Conservation (phyloP, 2,113 vertebrate genomes). For the Manacus vitellinus region DNA sequence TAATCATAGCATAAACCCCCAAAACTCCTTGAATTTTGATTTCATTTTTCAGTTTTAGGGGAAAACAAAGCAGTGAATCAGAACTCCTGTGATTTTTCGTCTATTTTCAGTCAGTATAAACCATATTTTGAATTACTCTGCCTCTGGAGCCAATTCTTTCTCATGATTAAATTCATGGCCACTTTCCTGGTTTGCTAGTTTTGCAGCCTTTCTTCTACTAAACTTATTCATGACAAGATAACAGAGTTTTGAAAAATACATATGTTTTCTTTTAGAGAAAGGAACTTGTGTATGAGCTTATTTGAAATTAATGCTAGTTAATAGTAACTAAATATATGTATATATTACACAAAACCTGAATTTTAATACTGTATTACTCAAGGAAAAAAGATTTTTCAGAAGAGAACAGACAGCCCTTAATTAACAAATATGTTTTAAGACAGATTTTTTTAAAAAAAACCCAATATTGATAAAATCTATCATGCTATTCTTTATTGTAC, state of each 20-base stretch:
- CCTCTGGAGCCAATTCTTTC: background rate
- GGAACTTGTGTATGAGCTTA: background rate
- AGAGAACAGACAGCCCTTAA: background rate
- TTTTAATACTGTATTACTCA: background rate
- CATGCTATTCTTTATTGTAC: background rate
- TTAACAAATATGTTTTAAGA: background rate
- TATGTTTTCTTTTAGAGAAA: background rate
- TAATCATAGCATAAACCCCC: background rate
- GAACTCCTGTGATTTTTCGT: background rate
- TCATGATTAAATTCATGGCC: background rate
- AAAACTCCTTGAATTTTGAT: background rate
- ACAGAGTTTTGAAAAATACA: background rate
- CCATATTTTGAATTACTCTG: background rate
- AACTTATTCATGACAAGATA: background rate
- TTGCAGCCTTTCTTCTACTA: background rate
- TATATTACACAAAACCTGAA: background rate
- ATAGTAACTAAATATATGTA: background rate
- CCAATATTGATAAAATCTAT: background rate
- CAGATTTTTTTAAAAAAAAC: background rate
- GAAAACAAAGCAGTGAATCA: slow-evolving; percentile 20
- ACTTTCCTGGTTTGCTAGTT: background rate
- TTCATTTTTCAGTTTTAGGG: background rate
- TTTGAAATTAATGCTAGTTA: background rate
- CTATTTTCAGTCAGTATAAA: background rate
- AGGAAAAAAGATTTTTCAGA: background rate